phyloP scores from a whole-genome alignment of 2,113 vertebrate species.

The Bufo gargarizans region DNA sequence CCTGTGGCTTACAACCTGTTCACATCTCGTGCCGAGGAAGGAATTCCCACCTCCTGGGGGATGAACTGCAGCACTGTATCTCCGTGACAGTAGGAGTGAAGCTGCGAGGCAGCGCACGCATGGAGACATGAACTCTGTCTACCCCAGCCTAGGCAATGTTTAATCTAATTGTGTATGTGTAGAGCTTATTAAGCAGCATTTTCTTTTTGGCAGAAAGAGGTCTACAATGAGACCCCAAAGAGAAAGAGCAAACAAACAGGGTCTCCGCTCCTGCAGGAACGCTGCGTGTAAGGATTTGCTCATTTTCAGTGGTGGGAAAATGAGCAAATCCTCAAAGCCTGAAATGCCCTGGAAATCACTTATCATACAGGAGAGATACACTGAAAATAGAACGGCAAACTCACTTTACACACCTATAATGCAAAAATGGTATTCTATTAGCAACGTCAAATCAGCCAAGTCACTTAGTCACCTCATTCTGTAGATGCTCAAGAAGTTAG shows the following conservation, averaged over 20 bases:
- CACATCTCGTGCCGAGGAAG: conserved; percentile 22
- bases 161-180: conserved; percentile 43
- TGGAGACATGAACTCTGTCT: conserved; percentile 41
- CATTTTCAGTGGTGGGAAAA: conserved; percentile 40
- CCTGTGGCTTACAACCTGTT: conserved; percentile 11
- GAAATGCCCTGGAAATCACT: conserved; percentile 21
- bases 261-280: neutral
- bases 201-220: conserved; percentile 24
- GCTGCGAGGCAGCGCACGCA: conserved; percentile 31
- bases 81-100: conserved; percentile 33
- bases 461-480: neutral
- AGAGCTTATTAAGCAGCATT: conserved; percentile 38
- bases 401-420: neutral
- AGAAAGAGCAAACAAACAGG: conserved; percentile 33
- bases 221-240: conserved; percentile 19
- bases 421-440: neutral
- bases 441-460: neutral
- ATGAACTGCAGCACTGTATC: conserved; percentile 5
- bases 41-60: conserved; percentile 47
- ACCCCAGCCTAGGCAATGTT: conserved; percentile 19
- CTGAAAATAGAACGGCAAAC: neutral
- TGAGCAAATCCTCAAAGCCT: neutral
- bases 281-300: conserved; percentile 37
- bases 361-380: neutral
- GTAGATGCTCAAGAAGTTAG: neutral